A percentile compares a stretch with the other conserved stretches of the same genome.
Conservation (phyloP, 1,140 invertebrate species). For the Ceratina japonica region DNA sequence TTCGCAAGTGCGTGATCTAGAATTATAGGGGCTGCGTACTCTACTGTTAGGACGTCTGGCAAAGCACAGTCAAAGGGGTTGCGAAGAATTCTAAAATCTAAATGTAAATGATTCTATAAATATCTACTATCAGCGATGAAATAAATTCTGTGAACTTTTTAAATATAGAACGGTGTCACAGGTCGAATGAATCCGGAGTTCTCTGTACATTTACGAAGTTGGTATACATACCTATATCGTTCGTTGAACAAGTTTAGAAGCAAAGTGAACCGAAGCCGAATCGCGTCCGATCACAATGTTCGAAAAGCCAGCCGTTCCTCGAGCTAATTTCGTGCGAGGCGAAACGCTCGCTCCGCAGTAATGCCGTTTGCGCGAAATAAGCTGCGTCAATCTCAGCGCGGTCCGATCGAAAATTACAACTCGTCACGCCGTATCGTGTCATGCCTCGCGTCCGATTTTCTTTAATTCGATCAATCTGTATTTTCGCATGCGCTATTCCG, state of each 20-base stretch:
- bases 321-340: conserved; percentile 3
- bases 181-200: no score
- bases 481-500: background rate
- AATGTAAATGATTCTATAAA: no score
- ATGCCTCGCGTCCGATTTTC: conserved; percentile 1
- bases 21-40: background rate
- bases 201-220: no score
- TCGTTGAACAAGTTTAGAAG: background rate
- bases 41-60: background rate
- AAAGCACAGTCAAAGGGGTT: background rate
- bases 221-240: background rate
- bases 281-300: background rate
- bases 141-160: background rate
- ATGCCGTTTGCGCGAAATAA: conserved; percentile 17
- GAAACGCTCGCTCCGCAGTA: background rate
- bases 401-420: conserved; percentile 27
- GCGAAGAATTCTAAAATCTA: background rate
- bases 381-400: conserved; percentile 21
- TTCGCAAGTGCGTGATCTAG: background rate
- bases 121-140: background rate
- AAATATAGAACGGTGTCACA: no score
- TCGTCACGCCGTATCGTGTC: background rate
- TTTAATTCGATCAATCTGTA: conserved; percentile 30
- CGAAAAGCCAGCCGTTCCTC: conserved; percentile 3
- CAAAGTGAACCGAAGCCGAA: background rate